These are phyloP conservation scores for Monopis laevigella DNA, from an alignment of 2,888 invertebrate genomes.

Conservation along the genomic window DNA sequence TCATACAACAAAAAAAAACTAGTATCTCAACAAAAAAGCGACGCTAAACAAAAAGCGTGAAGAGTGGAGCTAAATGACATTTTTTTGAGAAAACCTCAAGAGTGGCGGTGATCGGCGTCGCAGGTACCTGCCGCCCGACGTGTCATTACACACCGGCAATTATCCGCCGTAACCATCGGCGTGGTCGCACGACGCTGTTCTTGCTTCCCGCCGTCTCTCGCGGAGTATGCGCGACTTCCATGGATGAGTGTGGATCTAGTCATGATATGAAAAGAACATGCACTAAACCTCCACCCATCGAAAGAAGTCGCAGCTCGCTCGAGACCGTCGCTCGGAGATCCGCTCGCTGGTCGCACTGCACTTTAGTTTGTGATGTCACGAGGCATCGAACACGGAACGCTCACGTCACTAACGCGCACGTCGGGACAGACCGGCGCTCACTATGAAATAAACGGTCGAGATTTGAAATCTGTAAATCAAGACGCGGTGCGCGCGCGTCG, in stretches of 20 bases:
- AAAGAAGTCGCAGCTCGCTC: conserved; percentile 65
- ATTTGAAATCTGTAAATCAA: conserved; percentile 63
- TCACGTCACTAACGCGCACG: conserved; percentile 42
- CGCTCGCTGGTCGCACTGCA: conserved; percentile 44
- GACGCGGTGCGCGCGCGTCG: conserved; percentile 55
- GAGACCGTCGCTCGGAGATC: conserved; percentile 26
- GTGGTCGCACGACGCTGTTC: neutral
- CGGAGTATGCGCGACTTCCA: conserved; percentile 69
- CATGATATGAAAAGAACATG: conserved; percentile 72
- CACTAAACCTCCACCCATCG: conserved; percentile 81
- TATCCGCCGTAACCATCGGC: conserved; percentile 22
- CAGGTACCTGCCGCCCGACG: conserved; percentile 50
- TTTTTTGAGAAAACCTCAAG: conserved; percentile 26
- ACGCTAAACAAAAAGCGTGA: conserved; percentile 1
- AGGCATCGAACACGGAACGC: neutral
- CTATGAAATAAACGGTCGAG: conserved; percentile 66
- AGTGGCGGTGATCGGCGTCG: conserved; percentile 27
- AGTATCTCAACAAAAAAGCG: neutral
- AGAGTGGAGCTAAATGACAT: conserved; percentile 51
- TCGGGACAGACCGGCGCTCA: conserved; percentile 30
- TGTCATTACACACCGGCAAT: conserved; percentile 54
- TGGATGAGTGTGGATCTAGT: conserved; percentile 86
- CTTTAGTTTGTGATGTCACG: conserved; percentile 7
- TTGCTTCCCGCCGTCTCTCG: too few species aligned
- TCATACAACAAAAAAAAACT: neutral